phyloP scores from a whole-genome alignment of 2,888 invertebrate genomes.

The Phalera bucephala region DNA sequence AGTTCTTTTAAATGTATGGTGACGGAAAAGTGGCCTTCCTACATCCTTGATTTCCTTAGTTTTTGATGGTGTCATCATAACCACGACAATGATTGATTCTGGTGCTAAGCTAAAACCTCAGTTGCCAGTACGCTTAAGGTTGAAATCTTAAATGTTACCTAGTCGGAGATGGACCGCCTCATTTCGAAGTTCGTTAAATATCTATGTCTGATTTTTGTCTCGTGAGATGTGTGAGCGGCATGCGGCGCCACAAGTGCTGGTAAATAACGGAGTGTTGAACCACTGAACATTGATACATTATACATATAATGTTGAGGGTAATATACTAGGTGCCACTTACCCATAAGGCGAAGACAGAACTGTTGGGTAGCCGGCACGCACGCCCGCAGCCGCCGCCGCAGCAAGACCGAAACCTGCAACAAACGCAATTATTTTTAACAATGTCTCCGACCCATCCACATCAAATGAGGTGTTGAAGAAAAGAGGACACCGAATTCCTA shows the following conservation, averaged over 20 bases:
- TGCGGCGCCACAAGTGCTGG: conserved; percentile 77
- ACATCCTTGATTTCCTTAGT: background rate
- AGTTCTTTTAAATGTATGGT: too few species aligned
- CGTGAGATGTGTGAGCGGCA: conserved; percentile 78
- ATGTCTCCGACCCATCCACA: conserved; percentile 16
- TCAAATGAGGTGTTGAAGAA: conserved; percentile 41
- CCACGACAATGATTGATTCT: too few species aligned
- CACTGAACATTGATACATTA: conserved; percentile 77
- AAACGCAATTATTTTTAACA: conserved; percentile 44
- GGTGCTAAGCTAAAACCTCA: too few species aligned
- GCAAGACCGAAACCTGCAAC: conserved; percentile 75
- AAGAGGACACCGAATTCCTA: conserved; percentile 41
- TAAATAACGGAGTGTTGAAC: conserved; percentile 79
- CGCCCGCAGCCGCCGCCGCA: conserved; percentile 85
- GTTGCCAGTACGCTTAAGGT: too few species aligned
- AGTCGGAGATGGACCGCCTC: too few species aligned
- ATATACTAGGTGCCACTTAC: too few species aligned
- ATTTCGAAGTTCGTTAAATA: conserved; percentile 1
- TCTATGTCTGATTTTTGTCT: conserved; percentile 77
- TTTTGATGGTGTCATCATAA: background rate
- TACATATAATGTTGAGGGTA: conserved; percentile 53
- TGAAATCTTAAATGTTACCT: too few species aligned
- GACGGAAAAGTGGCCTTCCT: too few species aligned
- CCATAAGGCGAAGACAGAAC: conserved; percentile 92
- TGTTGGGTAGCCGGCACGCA: conserved; percentile 90